These are phyloP conservation scores for Micrastur ruficollis DNA, from an alignment of 2,797 vertebrate species.

Conservation along the genomic window DNA sequence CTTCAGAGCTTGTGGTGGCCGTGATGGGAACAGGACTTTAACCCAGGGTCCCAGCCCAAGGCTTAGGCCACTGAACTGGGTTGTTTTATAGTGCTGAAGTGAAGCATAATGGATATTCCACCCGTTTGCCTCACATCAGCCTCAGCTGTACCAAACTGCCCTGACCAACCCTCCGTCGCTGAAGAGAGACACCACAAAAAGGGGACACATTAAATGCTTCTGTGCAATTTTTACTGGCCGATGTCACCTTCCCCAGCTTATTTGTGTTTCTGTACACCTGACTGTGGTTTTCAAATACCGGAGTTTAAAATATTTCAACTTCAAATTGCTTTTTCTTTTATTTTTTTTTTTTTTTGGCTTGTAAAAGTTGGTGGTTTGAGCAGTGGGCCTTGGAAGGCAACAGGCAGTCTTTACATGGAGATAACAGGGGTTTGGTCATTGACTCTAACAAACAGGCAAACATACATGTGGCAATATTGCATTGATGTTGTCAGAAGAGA, in stretches of 20 bases:
- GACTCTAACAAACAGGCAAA: neutral
- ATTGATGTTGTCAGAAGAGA: neutral
- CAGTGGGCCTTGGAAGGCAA: neutral
- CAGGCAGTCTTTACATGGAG: neutral
- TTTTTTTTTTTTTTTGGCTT: neutral
- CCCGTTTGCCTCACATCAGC: fast-evolving
- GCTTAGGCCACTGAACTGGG: neutral
- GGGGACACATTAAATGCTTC: neutral
- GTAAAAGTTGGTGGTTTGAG: neutral
- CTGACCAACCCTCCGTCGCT: neutral
- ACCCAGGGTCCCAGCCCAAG: neutral
- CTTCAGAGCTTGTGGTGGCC: neutral
- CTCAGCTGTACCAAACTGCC: neutral
- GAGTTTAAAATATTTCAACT: neutral
- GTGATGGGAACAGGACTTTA: neutral
- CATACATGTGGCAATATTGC: fast-evolving
- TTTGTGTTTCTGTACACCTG: neutral
- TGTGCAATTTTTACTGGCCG: neutral
- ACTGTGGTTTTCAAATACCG: neutral
- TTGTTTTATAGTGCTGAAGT: neutral
- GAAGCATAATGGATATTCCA: neutral
- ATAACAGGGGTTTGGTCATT: neutral
- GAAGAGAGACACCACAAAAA: neutral
- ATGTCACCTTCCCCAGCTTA: neutral
- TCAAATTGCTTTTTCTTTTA: neutral